phyloP scores from a whole-genome alignment of 2,888 invertebrate species.

The Empis livida region DNA sequence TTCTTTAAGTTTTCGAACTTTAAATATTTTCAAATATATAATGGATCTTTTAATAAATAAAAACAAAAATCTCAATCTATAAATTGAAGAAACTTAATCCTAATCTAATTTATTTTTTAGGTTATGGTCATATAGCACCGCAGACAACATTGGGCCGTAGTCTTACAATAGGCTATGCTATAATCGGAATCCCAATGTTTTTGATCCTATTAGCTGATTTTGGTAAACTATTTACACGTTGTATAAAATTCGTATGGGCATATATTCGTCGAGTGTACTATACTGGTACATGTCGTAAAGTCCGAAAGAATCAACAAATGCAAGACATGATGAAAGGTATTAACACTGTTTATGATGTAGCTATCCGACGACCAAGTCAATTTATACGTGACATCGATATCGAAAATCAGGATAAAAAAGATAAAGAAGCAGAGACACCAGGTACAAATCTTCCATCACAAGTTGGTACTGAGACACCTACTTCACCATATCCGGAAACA shows the following conservation, averaged over 20 bases:
- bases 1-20: too few species aligned
- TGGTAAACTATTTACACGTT: conserved; percentile 83
- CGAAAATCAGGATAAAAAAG: conserved; percentile 24
- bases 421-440: conserved; percentile 21
- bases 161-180: conserved; percentile 84
- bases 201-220: conserved; percentile 88
- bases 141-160: conserved; percentile 74
- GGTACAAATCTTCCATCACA: conserved; percentile 26
- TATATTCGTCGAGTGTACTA: conserved; percentile 72
- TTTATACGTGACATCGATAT: conserved; percentile 38
- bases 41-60: too few species aligned
- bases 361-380: conserved; percentile 59
- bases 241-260: conserved; percentile 82
- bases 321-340: conserved; percentile 78
- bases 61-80: too few species aligned
- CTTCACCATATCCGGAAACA: conserved; percentile 61
- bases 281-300: conserved; percentile 69
- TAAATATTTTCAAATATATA: too few species aligned
- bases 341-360: conserved; percentile 67
- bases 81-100: too few species aligned
- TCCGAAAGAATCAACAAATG: conserved; percentile 60
- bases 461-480: conserved; percentile 45
- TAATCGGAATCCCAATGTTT: conserved; percentile 92
- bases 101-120: conserved; percentile 40
- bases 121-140: conserved; percentile 94